Evolutionary conservation across 2,888 invertebrate genomes (phyloP), one percentile per base, ranked within the genome.

Genomic region (Apodemia mormo): DNA sequence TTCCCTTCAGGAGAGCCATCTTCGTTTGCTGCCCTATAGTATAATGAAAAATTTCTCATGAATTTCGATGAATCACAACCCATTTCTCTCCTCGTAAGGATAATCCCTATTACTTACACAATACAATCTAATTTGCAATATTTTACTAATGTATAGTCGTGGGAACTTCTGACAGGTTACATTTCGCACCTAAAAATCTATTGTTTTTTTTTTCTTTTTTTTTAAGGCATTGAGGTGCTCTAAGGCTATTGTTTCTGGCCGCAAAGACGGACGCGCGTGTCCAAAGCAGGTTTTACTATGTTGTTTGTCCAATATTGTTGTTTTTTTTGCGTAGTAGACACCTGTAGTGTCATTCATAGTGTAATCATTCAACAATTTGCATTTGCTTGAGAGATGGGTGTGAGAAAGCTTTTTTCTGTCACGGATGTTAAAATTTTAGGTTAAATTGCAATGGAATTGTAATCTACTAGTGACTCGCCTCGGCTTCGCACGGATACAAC

Each of bases 201-300:
- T 64, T 49, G 52, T 68, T 49, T 68, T 65, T 61, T 68, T 71
- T 72, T 69, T 72, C 72, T 75, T 81, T 84, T 85, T 84, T 85
- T 80, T 80, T 76, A 76, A 75, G 64, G 56, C 74, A 76, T 78
- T 79, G 76, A 75, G 75, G 79, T 77, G 76, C 74, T 75, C 75
- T 75, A 22, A 75, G 75, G 80, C 82, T 76, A 87, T 92, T 92
- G 92, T 92, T 82, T 89, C 82, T 86, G 82, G 83, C 91, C 92
- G 89, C 90, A 90, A 88, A 85, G 84, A 74, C 74, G 79, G 76
- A 88, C 85, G 85, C 85, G 82, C 91, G 91, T 92, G 92, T 90
- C 91, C 86, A 76, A 82, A 81, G 83, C 83, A 84, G 85, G 88
- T 85, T 88, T 85, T 82, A 85, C 84, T 80, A 78, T 81, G 79